Base-by-base conservation (phyloP, 2,797 vertebrate genomes). In the Cyprinella venusta region DNA sequence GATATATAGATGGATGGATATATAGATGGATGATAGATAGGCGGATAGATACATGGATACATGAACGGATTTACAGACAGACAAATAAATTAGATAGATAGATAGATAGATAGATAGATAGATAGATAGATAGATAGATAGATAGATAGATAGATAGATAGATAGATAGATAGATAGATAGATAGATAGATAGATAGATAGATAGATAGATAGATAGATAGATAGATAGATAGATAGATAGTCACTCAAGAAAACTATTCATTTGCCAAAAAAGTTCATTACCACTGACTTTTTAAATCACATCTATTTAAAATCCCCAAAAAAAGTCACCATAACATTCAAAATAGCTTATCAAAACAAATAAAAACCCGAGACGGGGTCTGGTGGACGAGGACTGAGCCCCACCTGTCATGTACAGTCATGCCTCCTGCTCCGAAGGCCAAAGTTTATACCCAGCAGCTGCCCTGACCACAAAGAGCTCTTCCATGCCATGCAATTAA, bases 401-500 rank as follows among this genome's bases (percentile, higher is more conserved):
- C 30, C 4, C 81, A 76, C 72, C 81, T 83, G 72, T 83, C 81
- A 45, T 59, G 24, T 76, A 68, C 59, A 40, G 33, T 63, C 26
- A 24, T 26, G 21, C 45, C 45, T 54, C 38, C 4, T 68, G 38
- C 84, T 54, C 64, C 8, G 33, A 83, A 87, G 75, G 79, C 78
- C 61, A 75, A 48, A 48, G 79, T 84, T 79, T 84, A 63, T 30
- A 63, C 83, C 50, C 38, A 52, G 21, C 83, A 84, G 86, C 86
- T 87, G 86, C 72, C 81, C 86, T 54, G 12, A 88, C 84, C 86
- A 93, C 89, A 92, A 90, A 94, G 91, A 79, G 70, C 83, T 87
- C 84, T 81, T 63, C 19, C 89, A 81, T 89, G 89, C 86, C 88
- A 91, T 18, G 88, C 92, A 93, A 92, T 94, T 94, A 94, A 88